phyloP scores from a whole-genome alignment of 2,797 vertebrate genomes.

The Sebastes reedi region DNA sequence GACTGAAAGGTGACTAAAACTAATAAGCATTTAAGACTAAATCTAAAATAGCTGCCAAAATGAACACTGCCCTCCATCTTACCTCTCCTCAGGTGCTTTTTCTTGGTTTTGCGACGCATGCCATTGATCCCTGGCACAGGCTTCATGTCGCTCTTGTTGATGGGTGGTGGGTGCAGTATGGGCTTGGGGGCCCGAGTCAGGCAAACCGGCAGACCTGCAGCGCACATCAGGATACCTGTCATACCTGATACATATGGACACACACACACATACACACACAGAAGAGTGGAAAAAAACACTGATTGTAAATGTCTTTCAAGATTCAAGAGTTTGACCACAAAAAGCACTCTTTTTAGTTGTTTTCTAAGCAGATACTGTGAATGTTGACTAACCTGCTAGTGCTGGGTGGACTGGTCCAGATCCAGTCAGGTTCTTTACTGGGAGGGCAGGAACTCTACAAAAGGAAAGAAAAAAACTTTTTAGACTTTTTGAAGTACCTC shows the following conservation, averaged over 20 bases:
- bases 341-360: background rate
- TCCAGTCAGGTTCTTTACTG: conserved; percentile 95
- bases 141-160: conserved; percentile 96
- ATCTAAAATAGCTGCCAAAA: too few species aligned
- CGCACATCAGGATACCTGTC: conserved; percentile 97
- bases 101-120: conserved; percentile 96
- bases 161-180: conserved; percentile 92
- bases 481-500: background rate
- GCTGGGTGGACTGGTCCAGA: conserved; percentile 94
- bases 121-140: conserved; percentile 92
- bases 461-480: background rate
- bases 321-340: background rate
- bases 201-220: conserved; percentile 94
- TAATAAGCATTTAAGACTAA: too few species aligned
- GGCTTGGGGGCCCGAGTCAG: conserved; percentile 95
- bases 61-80: conserved; percentile 11
- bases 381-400: conserved; percentile 87
- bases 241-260: conserved; percentile 84
- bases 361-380: background rate
- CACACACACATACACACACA: conserved; percentile 10
- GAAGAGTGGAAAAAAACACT: conserved; percentile 36
- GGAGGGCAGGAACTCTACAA: conserved; percentile 92
- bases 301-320: conserved; percentile 16
- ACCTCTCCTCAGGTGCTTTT: conserved; percentile 96
- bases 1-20: too few species aligned